Percentiles rank a stretch among this genome's conserved stretches.
Evolutionary conservation across 2,113 vertebrate genomes (phyloP).

Genomic region (chimpanzee (Pan troglodytes)): NHGRI_mPanTro3-v2.1_pri NC_072407.2:126465501-126466000

Average conservation of each 20-base stretch:
- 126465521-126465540: background rate
- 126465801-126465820: too few relatives aligned
- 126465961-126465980: too few relatives aligned
- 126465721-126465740: background rate
- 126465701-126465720: background rate
- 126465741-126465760: background rate
- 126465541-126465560: background rate
- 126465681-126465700: background rate
- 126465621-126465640: background rate
- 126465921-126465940: too few relatives aligned
- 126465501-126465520: background rate
- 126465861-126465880: too few relatives aligned
- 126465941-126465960: too few relatives aligned
- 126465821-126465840: too few relatives aligned
- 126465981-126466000: too few relatives aligned
- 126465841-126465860: too few relatives aligned
- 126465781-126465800: too few relatives aligned
- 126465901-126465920: too few relatives aligned
- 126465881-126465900: too few relatives aligned
- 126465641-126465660: background rate
- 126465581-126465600: background rate
- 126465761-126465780: background rate
- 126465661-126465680: background rate
- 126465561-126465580: background rate
- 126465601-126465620: background rate